phyloP scores from a whole-genome alignment of 2,113 vertebrate genomes.

The Thomomys bottae region DNA sequence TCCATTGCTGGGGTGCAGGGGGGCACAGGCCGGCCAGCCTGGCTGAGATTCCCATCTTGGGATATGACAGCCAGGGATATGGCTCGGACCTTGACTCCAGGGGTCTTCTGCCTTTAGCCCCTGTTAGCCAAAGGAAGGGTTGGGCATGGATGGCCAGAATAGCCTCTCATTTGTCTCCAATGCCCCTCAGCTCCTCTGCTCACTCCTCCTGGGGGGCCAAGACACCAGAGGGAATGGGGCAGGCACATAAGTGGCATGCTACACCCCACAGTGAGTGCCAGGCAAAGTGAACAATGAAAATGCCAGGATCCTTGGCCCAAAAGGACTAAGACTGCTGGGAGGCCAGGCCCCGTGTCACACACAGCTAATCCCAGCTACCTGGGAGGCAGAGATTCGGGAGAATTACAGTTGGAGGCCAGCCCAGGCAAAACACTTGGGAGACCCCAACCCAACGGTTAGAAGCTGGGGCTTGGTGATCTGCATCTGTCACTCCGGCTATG shows the following conservation, averaged over 20 bases:
- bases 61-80: rapidly evolving
- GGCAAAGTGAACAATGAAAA: too few species aligned
- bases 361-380: too few species aligned
- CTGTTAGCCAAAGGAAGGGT: too few species aligned
- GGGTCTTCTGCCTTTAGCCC: too few species aligned
- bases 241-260: background rate
- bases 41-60: background rate
- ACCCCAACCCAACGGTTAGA: too few species aligned
- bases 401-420: too few species aligned
- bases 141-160: rapidly evolving
- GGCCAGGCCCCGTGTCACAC: too few species aligned
- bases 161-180: rapidly evolving
- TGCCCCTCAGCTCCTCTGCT: background rate
- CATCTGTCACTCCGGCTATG: too few species aligned
- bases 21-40: background rate
- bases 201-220: background rate
- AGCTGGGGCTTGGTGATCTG: too few species aligned
- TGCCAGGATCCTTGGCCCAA: rapidly evolving
- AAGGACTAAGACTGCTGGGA: background rate
- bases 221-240: rapidly evolving
- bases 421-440: too few species aligned
- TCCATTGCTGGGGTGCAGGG: too few species aligned
- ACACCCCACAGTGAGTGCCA: rapidly evolving
- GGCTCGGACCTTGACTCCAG: rapidly evolving
- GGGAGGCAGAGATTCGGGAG: too few species aligned